Base-by-base conservation (phyloP, 2,113 vertebrate genomes). In the Mustela nigripes region DNA sequence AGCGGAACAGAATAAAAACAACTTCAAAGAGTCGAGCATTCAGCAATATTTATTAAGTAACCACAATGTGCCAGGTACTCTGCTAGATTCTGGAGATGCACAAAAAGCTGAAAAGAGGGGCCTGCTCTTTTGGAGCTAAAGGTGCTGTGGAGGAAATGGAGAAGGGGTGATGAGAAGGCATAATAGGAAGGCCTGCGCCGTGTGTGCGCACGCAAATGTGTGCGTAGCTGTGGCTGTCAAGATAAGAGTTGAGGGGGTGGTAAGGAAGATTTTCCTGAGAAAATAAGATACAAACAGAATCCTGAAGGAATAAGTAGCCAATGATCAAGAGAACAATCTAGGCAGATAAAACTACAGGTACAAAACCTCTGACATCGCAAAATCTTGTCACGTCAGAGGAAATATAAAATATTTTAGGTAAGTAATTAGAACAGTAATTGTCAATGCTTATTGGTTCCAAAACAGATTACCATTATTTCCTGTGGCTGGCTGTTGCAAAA, bases 1-100 rank as follows among this genome's bases (percentile, higher is more conserved):
- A 74, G 19, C 71, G 24, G 26, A 81, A 74, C 12, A 62, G 67
- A 86, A 73, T 14, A 42, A 92, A 89, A 62, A 69, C 31, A 78
- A 73, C 79, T 95, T 97, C 28, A 91, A 86, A 96, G 26, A 84
- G 19, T 36, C 60, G 88, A 88, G 31, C 2, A 28, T 83, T 91
- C n/a, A 31, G n/a, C 28, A 79, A 28, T 60, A 69, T 82, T 92
- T 65, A 76, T 39, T 58, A 79, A 92, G 12, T 74, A 45, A n/a
- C 15, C 14, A 28, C 26, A 33, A 4, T 22, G 16, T 88, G 7
- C 36, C 71, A 63, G 24, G 50, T 63, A 67, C 24, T 80, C 81
- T 39, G 39, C 39, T 33, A 91, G 26, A 45, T 92, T 82, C 22
- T 62, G 21, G 22, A 36, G 16, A 26, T 33, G 5, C 9, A 86